phyloP scores from a whole-genome alignment of 1,140 invertebrate genomes.

The Psix sp. region DNA sequence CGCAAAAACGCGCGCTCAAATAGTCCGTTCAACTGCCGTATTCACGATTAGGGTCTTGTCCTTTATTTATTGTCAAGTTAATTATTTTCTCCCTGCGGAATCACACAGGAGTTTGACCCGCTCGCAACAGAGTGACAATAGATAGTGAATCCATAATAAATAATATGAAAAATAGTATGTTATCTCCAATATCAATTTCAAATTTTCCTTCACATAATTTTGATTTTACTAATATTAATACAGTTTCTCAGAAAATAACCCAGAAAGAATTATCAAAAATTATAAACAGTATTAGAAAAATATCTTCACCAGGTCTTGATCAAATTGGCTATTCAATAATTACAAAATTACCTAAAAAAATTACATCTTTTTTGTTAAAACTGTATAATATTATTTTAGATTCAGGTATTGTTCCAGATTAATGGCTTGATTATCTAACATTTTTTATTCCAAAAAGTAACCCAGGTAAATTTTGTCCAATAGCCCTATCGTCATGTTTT shows the following conservation, averaged over 20 bases:
- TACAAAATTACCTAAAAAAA: background rate
- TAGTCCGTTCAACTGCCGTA: too few relatives aligned
- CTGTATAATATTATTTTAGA: background rate
- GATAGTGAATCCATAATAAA: background rate
- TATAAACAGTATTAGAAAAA: background rate
- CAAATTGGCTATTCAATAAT: constrained; percentile 3
- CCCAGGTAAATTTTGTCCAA: too few relatives aligned
- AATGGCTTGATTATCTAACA: background rate
- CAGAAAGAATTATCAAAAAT: background rate
- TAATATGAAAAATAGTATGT: background rate
- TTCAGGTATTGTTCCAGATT: background rate
- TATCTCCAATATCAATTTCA: too few relatives aligned
- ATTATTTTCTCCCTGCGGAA: too few relatives aligned
- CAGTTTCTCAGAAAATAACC: background rate
- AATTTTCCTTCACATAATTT: too few relatives aligned
- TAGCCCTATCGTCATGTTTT: too few relatives aligned
- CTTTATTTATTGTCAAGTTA: too few relatives aligned
- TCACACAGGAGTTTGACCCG: too few relatives aligned
- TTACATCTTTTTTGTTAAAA: background rate
- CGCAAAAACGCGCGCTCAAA: too few relatives aligned
- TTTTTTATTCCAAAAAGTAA: too few relatives aligned
- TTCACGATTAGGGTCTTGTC: too few relatives aligned
- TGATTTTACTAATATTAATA: background rate
- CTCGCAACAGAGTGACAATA: too few relatives aligned
- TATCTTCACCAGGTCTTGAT: background rate